Conservation (phyloP, 2,113 vertebrate genomes). For the Zapornia atra region DNA sequence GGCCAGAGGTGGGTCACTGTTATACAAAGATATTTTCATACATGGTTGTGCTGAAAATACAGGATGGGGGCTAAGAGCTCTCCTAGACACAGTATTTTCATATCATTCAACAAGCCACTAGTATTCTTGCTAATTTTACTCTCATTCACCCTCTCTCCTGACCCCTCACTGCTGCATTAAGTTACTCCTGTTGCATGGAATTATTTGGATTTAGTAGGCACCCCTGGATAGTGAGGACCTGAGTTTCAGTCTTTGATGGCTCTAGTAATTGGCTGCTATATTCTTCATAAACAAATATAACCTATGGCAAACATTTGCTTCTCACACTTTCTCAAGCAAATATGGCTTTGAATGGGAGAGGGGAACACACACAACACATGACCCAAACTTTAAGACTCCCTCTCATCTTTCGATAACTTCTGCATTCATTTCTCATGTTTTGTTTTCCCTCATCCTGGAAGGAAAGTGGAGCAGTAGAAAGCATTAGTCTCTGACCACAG, state of each 20-base stretch:
- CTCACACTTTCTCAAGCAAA: not conserved
- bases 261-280: not conserved
- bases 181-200: not conserved
- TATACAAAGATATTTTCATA: not conserved
- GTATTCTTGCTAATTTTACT: not conserved
- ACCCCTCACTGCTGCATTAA: not conserved
- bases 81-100: not conserved
- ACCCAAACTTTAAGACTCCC: not conserved
- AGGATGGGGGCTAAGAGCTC: not conserved
- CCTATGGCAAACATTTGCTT: not conserved
- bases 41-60: not conserved
- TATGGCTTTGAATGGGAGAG: not conserved
- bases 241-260: not conserved
- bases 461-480: conserved; percentile 8
- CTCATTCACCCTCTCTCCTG: not conserved
- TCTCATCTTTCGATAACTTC: not conserved
- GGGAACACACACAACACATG: not conserved
- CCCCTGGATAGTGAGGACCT: not conserved
- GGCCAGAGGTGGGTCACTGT: not conserved
- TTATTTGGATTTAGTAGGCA: not conserved
- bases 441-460: conserved; percentile 15
- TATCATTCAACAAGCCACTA: not conserved
- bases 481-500: conserved; percentile 41
- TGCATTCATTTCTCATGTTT: not conserved
- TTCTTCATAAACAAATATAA: not conserved